A percentile compares a stretch with the other conserved stretches of the same genome.
Conservation (phyloP, 1,140 invertebrate genomes). For the Euwallacea fornicatus region DNA sequence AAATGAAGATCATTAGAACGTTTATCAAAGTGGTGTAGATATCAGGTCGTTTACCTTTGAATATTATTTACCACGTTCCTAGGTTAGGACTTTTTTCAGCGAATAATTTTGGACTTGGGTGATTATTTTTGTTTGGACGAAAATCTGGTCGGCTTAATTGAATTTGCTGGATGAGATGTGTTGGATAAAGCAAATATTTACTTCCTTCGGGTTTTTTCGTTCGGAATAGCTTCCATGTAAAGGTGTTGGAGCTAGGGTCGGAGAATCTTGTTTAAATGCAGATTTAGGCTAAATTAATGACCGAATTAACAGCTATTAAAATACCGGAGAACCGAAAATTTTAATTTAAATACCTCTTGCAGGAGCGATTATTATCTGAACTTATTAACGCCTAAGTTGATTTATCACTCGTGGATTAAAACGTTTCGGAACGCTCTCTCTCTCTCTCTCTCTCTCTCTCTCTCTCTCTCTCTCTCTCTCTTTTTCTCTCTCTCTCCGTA, state of each 20-base stretch:
- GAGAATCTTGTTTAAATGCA: constrained; percentile 14
- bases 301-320: constrained; percentile 27
- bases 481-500: too few species aligned
- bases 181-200: constrained; percentile 21
- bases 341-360: not conserved
- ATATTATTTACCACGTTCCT: constrained; percentile 12
- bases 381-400: constrained; percentile 17
- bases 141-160: constrained; percentile 7
- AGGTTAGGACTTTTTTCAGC: constrained; percentile 11
- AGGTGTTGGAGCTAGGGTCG: not conserved
- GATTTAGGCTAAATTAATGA: constrained; percentile 21
- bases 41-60: constrained; percentile 32
- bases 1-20: constrained; percentile 25
- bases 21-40: constrained; percentile 26
- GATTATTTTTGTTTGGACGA: constrained; percentile 21
- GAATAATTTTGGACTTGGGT: constrained; percentile 15
- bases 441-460: too few species aligned
- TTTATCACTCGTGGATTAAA: constrained; percentile 16
- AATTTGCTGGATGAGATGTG: constrained; percentile 1
- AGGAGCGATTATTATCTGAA: constrained; percentile 13
- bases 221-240: not conserved
- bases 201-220: constrained; percentile 3
- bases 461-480: too few species aligned
- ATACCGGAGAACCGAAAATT: constrained; percentile 12
- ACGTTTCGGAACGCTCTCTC: constrained; percentile 9